A percentile compares a stretch with the other conserved stretches of the same genome.
These are phyloP conservation scores for Carassius carassius DNA, from an alignment of 2,113 vertebrate species.

Conservation along the genomic window DNA sequence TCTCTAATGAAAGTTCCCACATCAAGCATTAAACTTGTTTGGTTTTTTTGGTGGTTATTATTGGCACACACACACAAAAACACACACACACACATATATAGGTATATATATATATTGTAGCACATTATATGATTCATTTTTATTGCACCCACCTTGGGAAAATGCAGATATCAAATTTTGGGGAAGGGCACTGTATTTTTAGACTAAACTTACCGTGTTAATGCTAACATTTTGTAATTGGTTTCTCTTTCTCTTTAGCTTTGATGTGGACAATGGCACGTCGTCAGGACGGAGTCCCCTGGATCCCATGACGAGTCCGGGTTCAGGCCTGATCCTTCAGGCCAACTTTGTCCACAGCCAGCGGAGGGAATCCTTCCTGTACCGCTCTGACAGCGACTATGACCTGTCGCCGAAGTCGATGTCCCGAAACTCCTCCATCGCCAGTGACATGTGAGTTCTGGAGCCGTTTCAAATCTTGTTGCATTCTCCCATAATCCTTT, in stretches of 20 bases:
- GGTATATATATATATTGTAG: too few relatives aligned
- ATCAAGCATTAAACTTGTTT: too few relatives aligned
- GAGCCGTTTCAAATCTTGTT: background rate
- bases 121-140: too few relatives aligned
- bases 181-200: background rate
- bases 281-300: conserved; percentile 76
- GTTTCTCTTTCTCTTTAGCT: conserved; percentile 40
- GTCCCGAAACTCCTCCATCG: conserved; percentile 89
- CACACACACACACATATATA: too few relatives aligned
- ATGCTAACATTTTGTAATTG: background rate
- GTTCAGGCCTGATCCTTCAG: conserved; percentile 87
- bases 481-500: background rate
- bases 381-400: conserved; percentile 89
- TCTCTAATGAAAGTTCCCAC: too few relatives aligned
- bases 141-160: background rate
- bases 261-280: conserved; percentile 62
- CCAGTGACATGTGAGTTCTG: conserved; percentile 87
- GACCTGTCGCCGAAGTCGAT: conserved; percentile 89
- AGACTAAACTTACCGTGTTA: background rate
- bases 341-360: conserved; percentile 89
- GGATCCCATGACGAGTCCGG: conserved; percentile 88
- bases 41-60: too few relatives aligned
- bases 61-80: too few relatives aligned
- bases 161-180: background rate
- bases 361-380: conserved; percentile 87